These are phyloP conservation scores for Phymastichus coffea DNA, from an alignment of 1,140 invertebrate genomes.

Conservation along the genomic window DNA sequence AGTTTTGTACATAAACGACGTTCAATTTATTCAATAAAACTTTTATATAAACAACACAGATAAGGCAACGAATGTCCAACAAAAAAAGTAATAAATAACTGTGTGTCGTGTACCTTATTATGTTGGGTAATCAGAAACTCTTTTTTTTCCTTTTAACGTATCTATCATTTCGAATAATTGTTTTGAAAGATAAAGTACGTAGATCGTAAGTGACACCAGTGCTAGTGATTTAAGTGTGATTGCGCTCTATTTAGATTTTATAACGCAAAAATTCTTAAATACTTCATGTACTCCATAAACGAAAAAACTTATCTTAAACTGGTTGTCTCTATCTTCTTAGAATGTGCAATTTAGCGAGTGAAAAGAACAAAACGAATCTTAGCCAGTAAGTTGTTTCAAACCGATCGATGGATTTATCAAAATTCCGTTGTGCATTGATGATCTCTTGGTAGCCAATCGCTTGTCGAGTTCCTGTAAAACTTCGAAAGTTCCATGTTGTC, in stretches of 20 bases:
- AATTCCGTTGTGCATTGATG: too few species aligned
- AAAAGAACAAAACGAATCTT: slow-evolving; percentile 1
- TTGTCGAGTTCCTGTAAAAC: too few species aligned
- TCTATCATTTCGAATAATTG: neutral
- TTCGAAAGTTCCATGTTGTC: too few species aligned
- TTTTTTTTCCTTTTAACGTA: neutral
- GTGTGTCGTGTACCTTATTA: neutral
- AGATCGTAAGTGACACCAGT: slow-evolving; percentile 1
- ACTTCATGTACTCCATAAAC: slow-evolving; percentile 10
- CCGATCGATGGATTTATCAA: slow-evolving; percentile 18
- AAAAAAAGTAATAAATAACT: neutral
- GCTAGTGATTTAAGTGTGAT: slow-evolving; percentile 6
- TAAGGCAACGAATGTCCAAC: neutral
- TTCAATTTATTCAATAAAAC: neutral
- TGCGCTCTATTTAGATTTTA: slow-evolving; percentile 17
- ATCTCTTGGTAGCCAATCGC: too few species aligned
- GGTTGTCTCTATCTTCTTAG: slow-evolving; percentile 9
- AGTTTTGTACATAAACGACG: slow-evolving; percentile 10
- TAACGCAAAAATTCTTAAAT: slow-evolving; percentile 11
- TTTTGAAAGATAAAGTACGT: slow-evolving; percentile 5
- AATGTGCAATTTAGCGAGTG: neutral
- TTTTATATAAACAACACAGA: neutral
- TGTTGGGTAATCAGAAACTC: neutral
- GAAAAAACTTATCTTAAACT: slow-evolving; percentile 7
- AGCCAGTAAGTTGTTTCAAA: slow-evolving; percentile 21